phyloP scores from a whole-genome alignment of 2,888 invertebrate genomes.

The Ryuthela nishihirai region DNA sequence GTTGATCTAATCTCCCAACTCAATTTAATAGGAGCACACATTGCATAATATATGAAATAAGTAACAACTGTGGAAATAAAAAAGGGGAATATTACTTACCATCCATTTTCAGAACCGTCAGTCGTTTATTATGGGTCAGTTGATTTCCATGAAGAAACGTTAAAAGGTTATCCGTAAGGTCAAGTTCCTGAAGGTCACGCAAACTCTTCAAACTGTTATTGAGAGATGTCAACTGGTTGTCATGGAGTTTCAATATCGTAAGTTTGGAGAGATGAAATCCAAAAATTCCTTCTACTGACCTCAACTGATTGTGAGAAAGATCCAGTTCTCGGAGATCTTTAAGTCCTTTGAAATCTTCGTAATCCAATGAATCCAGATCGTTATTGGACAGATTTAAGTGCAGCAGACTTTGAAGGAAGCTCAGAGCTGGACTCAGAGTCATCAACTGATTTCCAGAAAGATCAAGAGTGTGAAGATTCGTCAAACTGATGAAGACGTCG shows the following conservation, averaged over 20 bases:
- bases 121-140: slow-evolving; percentile 6
- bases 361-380: slow-evolving; percentile 46
- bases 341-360: slow-evolving; percentile 48
- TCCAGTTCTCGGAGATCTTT: slow-evolving; percentile 10
- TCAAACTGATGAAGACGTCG: slow-evolving; percentile 11
- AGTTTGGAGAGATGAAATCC: slow-evolving; percentile 9
- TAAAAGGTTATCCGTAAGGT: slow-evolving; percentile 15
- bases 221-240: slow-evolving; percentile 7
- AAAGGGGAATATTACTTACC: slow-evolving; percentile 19
- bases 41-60: not conserved
- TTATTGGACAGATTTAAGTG: slow-evolving; percentile 49
- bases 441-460: slow-evolving; percentile 50
- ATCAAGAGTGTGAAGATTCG: slow-evolving; percentile 47
- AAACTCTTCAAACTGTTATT: slow-evolving; percentile 12
- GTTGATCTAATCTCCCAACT: not conserved
- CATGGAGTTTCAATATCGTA: slow-evolving; percentile 4
- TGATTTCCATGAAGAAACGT: slow-evolving; percentile 7
- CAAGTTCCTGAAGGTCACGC: slow-evolving; percentile 7
- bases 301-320: slow-evolving; percentile 19
- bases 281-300: slow-evolving; percentile 4
- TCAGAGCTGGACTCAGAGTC: slow-evolving; percentile 45
- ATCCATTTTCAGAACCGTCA: slow-evolving; percentile 3
- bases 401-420: slow-evolving; percentile 47
- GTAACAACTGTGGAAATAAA: not conserved
- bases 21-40: not conserved